Evolutionary conservation across 2,888 invertebrate genomes (phyloP), one percentile per base, ranked within the genome.

Genomic region (Calliopum simillimum): DNA sequence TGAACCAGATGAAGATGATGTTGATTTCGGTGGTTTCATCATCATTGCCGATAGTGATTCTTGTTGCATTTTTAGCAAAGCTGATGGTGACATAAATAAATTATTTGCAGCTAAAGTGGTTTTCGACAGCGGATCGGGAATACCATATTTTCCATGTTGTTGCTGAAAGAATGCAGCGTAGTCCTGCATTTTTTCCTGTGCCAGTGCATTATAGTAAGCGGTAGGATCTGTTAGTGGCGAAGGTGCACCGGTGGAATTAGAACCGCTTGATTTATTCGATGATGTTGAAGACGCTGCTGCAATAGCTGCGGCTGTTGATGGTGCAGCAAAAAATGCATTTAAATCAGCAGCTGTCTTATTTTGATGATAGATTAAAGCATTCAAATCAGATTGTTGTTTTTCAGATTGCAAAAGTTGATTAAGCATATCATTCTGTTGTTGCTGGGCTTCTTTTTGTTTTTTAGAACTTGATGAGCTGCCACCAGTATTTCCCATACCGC

Each of bases 101-200:
- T 93, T 94, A 78, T 92, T 92, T 1, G 93, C 92, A 11, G 92
- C 91, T 74, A 93, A 86, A 41, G 92, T 92, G 13, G 92, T 90
- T 80, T 93, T 92, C 0, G 93, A 91, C 87, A 94, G 89, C 0
- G 93, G 92, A 84, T 94, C 94, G 0, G 93, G 92, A 76, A 92
- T 90, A 5, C 84, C 81, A 70, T 83, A 82, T 78, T 86, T 86
- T 70, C 84, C 85, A 63, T 81, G 84, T 74, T 83, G 89, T 72
- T 76, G 76, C 86, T 75, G 89, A 80, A 75, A 88, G 84, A 73
- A 89, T 51, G 76, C 88, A 73, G 74, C 87, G 83, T 80, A 88
- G 84, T 74, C 89, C 87, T 71, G 89, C 85, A 75, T 89, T 86
- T 83, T 88, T 85, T 77, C 88, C 85, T 75, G 84, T 1, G 85